Percentiles rank a stretch among this genome's conserved stretches.
Evolutionary conservation across 2,113 vertebrate genomes (phyloP).

Genomic region (Ctenomys sociabilis): DNA sequence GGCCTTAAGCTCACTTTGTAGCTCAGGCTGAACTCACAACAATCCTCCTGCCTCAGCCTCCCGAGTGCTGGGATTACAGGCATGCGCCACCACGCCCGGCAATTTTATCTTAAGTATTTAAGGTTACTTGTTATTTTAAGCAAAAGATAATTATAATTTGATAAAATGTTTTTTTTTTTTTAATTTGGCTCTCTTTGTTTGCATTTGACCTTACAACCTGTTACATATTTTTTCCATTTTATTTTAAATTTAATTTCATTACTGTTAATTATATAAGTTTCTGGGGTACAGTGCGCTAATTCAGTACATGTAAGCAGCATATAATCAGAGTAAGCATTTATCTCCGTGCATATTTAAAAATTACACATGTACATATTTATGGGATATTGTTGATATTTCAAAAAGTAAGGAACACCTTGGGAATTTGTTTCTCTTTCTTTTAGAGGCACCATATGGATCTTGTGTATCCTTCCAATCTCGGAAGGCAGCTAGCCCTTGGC

Average conservation of each 20-base stretch:
- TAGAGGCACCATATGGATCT: not conserved
- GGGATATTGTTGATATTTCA: not conserved
- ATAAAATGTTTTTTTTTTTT: slow-evolving; percentile 78
- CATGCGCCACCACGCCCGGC: too few relatives aligned
- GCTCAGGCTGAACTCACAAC: too few relatives aligned
- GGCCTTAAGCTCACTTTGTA: too few relatives aligned
- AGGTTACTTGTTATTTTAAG: slow-evolving; percentile 72
- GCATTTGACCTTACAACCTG: slow-evolving; percentile 73
- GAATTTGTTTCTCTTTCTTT: not conserved
- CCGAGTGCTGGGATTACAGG: too few relatives aligned
- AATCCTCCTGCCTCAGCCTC: too few relatives aligned
- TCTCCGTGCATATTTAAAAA: not conserved
- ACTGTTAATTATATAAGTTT: not conserved
- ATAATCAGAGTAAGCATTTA: not conserved
- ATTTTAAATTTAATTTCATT: not conserved
- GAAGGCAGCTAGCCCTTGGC: not conserved
- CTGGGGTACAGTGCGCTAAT: not conserved
- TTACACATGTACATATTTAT: not conserved
- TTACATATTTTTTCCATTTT: not conserved
- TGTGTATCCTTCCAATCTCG: not conserved
- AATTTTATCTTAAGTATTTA: slow-evolving; percentile 70
- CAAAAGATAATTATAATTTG: slow-evolving; percentile 80
- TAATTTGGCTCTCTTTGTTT: slow-evolving; percentile 79
- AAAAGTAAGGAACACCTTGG: not conserved
- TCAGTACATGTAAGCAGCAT: not conserved